Conservation (phyloP, 2,888 invertebrate species). For the Coremacera marginata region DNA sequence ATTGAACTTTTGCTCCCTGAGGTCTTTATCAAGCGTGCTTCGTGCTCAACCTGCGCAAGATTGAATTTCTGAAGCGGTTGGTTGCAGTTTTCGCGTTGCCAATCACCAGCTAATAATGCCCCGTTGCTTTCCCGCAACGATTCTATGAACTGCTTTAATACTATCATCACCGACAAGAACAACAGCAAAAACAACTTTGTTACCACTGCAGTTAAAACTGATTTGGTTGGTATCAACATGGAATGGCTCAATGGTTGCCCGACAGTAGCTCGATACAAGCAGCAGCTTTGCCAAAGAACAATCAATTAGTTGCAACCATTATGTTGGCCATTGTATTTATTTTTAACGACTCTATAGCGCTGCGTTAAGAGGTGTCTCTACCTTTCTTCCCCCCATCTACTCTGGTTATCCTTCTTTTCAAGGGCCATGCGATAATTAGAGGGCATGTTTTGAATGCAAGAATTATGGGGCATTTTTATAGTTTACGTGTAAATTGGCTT, state of each 20-base stretch:
- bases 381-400: too few species aligned
- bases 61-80: slow-evolving; percentile 1
- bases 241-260: background rate
- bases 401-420: too few species aligned
- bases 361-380: background rate
- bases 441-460: slow-evolving; percentile 55
- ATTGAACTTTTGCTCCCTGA: slow-evolving; percentile 61
- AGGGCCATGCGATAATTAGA: too few species aligned
- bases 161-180: slow-evolving; percentile 7
- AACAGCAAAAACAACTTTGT: slow-evolving; percentile 22
- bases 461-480: slow-evolving; percentile 67
- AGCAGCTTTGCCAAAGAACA: slow-evolving; percentile 58
- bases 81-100: background rate
- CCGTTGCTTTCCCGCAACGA: background rate
- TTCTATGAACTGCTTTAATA: background rate
- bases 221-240: slow-evolving; percentile 1
- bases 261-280: slow-evolving; percentile 16
- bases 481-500: slow-evolving; percentile 68
- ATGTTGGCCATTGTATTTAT: slow-evolving; percentile 29
- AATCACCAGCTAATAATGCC: background rate
- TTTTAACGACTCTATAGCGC: slow-evolving; percentile 30
- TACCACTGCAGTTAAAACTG: slow-evolving; percentile 24
- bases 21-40: slow-evolving; percentile 60
- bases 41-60: background rate
- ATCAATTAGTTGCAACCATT: slow-evolving; percentile 61